These are phyloP conservation scores for Oxycera nigricornis DNA, from an alignment of 2,888 invertebrate genomes.

Conservation along the genomic window DNA sequence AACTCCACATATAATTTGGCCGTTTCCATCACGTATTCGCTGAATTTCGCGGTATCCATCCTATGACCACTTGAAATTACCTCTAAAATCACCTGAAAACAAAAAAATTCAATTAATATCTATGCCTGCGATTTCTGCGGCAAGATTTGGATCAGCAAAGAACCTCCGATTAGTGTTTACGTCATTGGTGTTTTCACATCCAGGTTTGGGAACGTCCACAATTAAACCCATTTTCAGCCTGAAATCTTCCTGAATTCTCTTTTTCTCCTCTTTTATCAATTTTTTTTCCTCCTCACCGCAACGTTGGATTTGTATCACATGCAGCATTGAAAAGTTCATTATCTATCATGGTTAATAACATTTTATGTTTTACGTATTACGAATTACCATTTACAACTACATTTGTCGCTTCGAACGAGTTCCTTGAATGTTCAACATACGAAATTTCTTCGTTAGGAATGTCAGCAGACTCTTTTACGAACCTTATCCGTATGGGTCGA, in stretches of 20 bases:
- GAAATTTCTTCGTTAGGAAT: constrained; percentile 49
- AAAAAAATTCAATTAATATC: too few species aligned
- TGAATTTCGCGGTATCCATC: too few species aligned
- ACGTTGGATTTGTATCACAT: constrained; percentile 52
- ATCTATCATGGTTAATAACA: constrained; percentile 53
- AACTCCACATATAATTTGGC: constrained; percentile 48
- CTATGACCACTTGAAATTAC: too few species aligned
- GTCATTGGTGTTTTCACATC: constrained; percentile 41
- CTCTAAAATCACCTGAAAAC: too few species aligned
- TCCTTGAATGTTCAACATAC: too few species aligned
- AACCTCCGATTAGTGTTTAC: constrained; percentile 41
- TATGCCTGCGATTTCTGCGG: constrained; percentile 35
- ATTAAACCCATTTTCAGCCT: constrained; percentile 6
- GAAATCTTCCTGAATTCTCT: constrained; percentile 13
- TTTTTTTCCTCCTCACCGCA: constrained; percentile 49
- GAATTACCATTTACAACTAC: too few species aligned
- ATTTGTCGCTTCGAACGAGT: too few species aligned
- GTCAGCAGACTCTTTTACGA: neutral
- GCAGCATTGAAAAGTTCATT: constrained; percentile 55
- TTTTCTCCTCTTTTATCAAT: neutral
- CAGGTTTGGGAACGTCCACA: constrained; percentile 29
- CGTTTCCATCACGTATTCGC: too few species aligned
- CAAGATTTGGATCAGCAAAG: constrained; percentile 32
- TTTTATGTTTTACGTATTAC: too few species aligned
- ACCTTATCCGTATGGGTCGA: neutral